These are phyloP conservation scores for Drosophila meridionalis DNA, from an alignment of 2,888 invertebrate genomes.

Conservation along the genomic window DNA sequence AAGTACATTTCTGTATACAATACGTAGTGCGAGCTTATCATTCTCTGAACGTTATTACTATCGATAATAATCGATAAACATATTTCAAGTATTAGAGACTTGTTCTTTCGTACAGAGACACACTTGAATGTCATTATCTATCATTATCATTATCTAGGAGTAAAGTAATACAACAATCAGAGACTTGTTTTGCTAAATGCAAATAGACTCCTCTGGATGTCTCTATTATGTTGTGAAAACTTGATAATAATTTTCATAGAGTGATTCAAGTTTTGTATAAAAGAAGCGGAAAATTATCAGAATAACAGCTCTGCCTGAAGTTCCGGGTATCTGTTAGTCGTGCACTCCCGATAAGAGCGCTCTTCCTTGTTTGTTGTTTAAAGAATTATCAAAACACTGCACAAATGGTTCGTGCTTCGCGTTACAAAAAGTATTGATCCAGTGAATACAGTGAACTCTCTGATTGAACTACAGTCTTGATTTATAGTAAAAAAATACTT, in stretches of 20 bases:
- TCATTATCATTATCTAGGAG: too few species aligned
- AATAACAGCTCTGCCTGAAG: background rate
- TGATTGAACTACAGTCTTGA: background rate
- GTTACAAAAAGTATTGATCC: background rate
- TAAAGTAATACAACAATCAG: too few species aligned
- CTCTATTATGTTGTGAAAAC: too few species aligned
- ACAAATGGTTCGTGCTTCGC: background rate
- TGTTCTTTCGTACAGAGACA: too few species aligned
- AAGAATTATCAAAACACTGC: background rate
- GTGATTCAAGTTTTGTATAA: too few species aligned
- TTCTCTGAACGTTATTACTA: background rate
- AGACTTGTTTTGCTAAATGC: too few species aligned
- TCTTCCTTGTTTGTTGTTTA: background rate
- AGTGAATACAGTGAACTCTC: background rate
- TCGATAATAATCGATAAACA: background rate
- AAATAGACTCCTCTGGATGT: too few species aligned
- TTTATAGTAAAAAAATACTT: background rate
- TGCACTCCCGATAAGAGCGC: background rate
- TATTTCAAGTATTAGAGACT: background rate
- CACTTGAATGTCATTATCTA: too few species aligned
- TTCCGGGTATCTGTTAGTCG: background rate
- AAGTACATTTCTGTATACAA: background rate
- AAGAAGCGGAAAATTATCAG: background rate
- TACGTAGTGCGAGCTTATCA: too few species aligned
- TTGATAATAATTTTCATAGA: too few species aligned